Evolutionary conservation across 2,113 vertebrate genomes (phyloP), one percentile per base, ranked within the genome.

Genomic region (Terrapene triunguis): DNA sequence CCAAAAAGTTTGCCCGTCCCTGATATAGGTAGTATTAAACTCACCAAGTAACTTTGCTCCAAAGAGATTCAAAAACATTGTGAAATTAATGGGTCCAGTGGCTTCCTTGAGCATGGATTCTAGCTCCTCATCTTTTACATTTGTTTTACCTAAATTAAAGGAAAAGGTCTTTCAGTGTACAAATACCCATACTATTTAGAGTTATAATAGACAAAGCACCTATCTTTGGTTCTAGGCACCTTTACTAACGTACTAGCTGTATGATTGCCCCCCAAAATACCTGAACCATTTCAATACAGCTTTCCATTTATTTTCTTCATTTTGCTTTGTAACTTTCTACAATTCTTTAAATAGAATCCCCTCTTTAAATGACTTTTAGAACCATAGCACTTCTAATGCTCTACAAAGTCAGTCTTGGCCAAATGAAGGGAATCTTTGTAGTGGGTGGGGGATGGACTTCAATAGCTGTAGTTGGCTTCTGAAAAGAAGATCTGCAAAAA

Each of bases 41-140:
- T 98, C 89, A 98, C 98, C 96, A 2, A 95, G 97, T 89, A 99
- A 96, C 94, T 98, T 98, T 54, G 97, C 98, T 89, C 98, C 98
- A 82, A 98, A 98, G 57, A 98, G 89, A 42, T 95, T 98, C 87
- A 98, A 97, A 97, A 98, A 98, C 98, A 98, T 96, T 42, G 98
- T 98, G 97, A 98, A 98, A 98, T 98, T 98, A 89, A 98, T 98
- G 88, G 98, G 98, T 17, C 98, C 98, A 0, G 88, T 95, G 8
- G 98, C 98, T 92, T 98, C 98, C 84, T 93, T 98, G 44, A 98
- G 92, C 97, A 98, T 98, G 57, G 97, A 95, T 1, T 98, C 98
- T 91, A 98, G 92, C 76, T 98, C 95, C 0, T 95, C 95, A 51
- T 98, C 98, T 92, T 98, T 98, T 74, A 96, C 25, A 4, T 88